A percentile compares a stretch with the other conserved stretches of the same genome.
Conservation (phyloP, 2,888 invertebrate species). For the Mycalesis mineus region DNA sequence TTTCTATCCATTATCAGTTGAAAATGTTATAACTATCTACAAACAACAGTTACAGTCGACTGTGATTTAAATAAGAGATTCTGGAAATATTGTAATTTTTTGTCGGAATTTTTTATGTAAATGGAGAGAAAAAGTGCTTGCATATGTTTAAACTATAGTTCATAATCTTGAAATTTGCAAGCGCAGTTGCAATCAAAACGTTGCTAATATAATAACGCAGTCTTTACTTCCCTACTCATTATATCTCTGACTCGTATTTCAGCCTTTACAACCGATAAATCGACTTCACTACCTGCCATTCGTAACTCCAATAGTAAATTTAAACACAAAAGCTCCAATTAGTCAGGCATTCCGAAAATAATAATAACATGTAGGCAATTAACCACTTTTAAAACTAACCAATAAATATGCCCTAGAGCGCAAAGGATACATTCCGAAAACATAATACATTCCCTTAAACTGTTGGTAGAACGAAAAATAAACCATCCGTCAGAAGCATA, state of each 20-base stretch:
- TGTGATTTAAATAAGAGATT: no score
- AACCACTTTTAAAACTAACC: constrained; percentile 44
- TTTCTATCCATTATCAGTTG: no score
- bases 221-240: constrained; percentile 13
- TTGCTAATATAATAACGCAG: neutral
- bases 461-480: neutral
- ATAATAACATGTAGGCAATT: constrained; percentile 45
- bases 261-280: constrained; percentile 37
- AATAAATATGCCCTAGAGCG: constrained; percentile 41
- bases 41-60: no score
- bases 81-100: no score
- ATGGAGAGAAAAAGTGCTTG: no score
- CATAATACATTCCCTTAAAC: neutral
- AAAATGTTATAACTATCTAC: no score
- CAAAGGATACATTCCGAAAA: neutral
- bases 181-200: neutral
- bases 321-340: constrained; percentile 44
- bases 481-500: neutral
- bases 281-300: constrained; percentile 33
- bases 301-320: constrained; percentile 44
- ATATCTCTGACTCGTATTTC: constrained; percentile 23
- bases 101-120: no score
- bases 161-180: no score
- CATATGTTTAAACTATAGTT: no score
- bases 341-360: constrained; percentile 28